A percentile compares a stretch with the other conserved stretches of the same genome.
Evolutionary conservation across 2,888 invertebrate genomes (phyloP).

Genomic region (Nomada fabriciana): DNA sequence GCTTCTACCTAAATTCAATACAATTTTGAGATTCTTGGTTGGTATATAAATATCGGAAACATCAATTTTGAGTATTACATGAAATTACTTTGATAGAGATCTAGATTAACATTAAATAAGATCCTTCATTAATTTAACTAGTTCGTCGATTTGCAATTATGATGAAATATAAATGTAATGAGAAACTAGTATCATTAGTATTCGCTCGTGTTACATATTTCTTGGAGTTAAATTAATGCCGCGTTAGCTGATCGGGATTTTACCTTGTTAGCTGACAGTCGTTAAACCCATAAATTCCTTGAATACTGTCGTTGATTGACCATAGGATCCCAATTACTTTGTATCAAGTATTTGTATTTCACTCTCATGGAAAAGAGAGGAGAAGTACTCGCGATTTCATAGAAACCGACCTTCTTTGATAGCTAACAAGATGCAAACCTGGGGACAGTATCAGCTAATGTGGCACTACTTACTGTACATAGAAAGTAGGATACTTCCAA

Average conservation of each 20-base stretch:
- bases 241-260: too few relatives aligned
- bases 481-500: slow-evolving; percentile 63
- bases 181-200: slow-evolving; percentile 76
- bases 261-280: too few relatives aligned
- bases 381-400: too few relatives aligned
- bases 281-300: too few relatives aligned
- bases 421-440: too few relatives aligned
- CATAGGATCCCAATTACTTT: too few relatives aligned
- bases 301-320: too few relatives aligned
- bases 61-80: slow-evolving; percentile 75
- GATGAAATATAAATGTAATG: slow-evolving; percentile 75
- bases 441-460: too few relatives aligned
- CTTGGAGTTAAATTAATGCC: slow-evolving; percentile 38
- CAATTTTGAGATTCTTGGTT: slow-evolving; percentile 78
- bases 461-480: slow-evolving; percentile 36
- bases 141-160: slow-evolving; percentile 63
- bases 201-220: slow-evolving; percentile 60
- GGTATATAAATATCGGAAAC: slow-evolving; percentile 72
- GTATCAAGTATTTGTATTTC: too few relatives aligned
- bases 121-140: slow-evolving; percentile 77
- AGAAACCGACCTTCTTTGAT: too few relatives aligned
- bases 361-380: too few relatives aligned
- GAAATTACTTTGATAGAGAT: slow-evolving; percentile 57
- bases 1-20: slow-evolving; percentile 83
- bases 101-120: slow-evolving; percentile 68